Conservation (phyloP, 2,113 vertebrate genomes). For the Choloepus hoffmanni region DNA sequence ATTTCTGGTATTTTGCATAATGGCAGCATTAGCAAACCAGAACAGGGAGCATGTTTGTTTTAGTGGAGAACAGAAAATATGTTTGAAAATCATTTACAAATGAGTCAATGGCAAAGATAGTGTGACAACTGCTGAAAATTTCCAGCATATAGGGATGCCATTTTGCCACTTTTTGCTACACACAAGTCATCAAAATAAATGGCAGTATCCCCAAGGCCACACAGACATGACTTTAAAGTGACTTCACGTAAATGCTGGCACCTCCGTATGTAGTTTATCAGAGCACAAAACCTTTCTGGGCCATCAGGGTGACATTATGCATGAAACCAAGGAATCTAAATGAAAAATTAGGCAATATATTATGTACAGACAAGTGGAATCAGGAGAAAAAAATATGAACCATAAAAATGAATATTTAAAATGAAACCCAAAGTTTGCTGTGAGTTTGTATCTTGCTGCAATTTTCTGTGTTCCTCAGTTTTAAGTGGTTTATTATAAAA, state of each 20-base stretch:
- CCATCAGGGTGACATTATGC: constrained; percentile 2
- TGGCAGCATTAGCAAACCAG: too few species aligned
- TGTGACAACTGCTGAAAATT: not conserved
- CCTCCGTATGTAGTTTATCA: not conserved
- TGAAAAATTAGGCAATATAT: constrained; percentile 47
- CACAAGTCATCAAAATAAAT: not conserved
- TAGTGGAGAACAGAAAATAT: not conserved
- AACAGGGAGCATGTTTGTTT: not conserved
- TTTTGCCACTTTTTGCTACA: constrained; percentile 1
- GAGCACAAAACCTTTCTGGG: constrained; percentile 67
- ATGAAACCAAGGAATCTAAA: constrained; percentile 55
- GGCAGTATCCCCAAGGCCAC: not conserved
- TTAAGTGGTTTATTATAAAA: constrained; percentile 21
- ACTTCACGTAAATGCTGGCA: not conserved
- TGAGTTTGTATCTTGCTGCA: not conserved
- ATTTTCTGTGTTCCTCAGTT: not conserved
- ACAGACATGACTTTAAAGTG: not conserved
- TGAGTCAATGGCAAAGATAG: not conserved
- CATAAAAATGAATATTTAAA: constrained; percentile 5
- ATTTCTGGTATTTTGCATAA: too few species aligned
- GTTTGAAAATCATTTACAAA: constrained; percentile 47
- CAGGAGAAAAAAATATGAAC: not conserved
- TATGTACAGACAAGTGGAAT: constrained; percentile 46
- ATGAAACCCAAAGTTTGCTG: not conserved
- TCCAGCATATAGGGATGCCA: not conserved